Evolutionary conservation across 2,113 vertebrate species (phyloP), one percentile per base, ranked within the genome.

Genomic region (Pterocles gutturalis): DNA sequence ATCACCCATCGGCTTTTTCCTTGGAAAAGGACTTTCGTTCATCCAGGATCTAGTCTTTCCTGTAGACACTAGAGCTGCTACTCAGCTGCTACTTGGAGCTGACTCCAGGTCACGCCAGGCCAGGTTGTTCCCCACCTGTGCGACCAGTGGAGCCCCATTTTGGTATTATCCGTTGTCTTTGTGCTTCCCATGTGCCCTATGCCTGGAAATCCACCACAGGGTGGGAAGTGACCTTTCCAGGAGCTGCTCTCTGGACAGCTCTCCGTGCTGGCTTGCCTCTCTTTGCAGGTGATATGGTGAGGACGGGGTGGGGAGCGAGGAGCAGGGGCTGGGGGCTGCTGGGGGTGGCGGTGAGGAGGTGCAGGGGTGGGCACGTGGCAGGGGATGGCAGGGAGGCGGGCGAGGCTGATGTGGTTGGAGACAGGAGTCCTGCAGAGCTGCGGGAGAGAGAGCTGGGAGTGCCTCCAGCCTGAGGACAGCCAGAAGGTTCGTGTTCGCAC

Each of bases 101-200:
- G 48, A 33, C 17, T 64, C 43, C 34, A 28, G 22, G 13, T 85
- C 36, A 29, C 38, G 12, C 26, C 22, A 66, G 60, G 13, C n/a
- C 14, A 36, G 10, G 31, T 51, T 76, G 31, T 36, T 36, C 14
- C 18, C 33, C 8, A 83, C 13, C 20, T 2, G 0, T 49, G 54
- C 62, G 61, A 34, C 28, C 41, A 41, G 45, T 16, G 10, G 29
- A 79, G 24, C 13, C 6, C 72, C 31, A 5, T 83, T 88, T 92
- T 70, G 28, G 58, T 55, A 3, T 51, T 81, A 73, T 49, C 14
- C 1, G 0, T 43, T 77, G 46, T 26, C 49, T 73, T 57, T 0
- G 0, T 80, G 53, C 36, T 91, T 57, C 26, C 77, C 12, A 4
- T 28, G 62, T 0, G 3, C 6, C 18, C 21, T 1, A 0, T 65